These are phyloP conservation scores for Thunnus thynnus DNA, from an alignment of 2,113 vertebrate species.

Conservation along the genomic window DNA sequence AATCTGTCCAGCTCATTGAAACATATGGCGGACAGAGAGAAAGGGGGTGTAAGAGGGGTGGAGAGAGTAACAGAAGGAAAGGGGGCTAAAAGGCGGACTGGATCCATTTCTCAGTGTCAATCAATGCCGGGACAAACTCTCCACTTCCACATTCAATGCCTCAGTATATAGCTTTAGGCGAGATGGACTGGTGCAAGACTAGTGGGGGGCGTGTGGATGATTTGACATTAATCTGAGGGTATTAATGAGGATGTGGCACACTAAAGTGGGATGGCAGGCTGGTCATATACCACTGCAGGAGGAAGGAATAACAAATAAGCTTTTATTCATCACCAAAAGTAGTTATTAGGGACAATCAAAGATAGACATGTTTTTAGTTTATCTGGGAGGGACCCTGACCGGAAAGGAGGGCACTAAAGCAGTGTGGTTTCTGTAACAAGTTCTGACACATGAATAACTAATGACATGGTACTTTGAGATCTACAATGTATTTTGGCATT, in stretches of 20 bases:
- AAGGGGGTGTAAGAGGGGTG: background rate
- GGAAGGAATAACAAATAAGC: slow-evolving; percentile 26
- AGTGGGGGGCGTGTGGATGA: slow-evolving; percentile 51
- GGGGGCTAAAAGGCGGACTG: slow-evolving; percentile 39
- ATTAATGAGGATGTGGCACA: slow-evolving; percentile 68
- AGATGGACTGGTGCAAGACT: slow-evolving; percentile 57
- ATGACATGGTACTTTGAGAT: slow-evolving; percentile 33
- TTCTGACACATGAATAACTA: slow-evolving; percentile 43
- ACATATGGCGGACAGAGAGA: slow-evolving; percentile 68
- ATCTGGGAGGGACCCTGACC: slow-evolving; percentile 33
- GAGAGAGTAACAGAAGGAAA: slow-evolving; percentile 37
- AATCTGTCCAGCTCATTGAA: slow-evolving; percentile 73
- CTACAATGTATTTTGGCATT: slow-evolving; percentile 25
- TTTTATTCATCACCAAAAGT: background rate
- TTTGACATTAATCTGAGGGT: slow-evolving; percentile 79
- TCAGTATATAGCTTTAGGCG: slow-evolving; percentile 70
- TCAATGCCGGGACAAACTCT: slow-evolving; percentile 71
- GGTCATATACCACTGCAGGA: background rate
- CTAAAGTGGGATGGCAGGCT: slow-evolving; percentile 40
- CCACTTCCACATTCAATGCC: slow-evolving; percentile 52
- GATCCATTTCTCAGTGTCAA: slow-evolving; percentile 75
- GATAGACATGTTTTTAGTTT: slow-evolving; percentile 12
- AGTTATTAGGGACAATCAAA: slow-evolving; percentile 36
- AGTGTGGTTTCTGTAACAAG: slow-evolving; percentile 24
- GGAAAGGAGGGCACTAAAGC: slow-evolving; percentile 4